Percentiles rank a stretch among this genome's conserved stretches.
These are phyloP conservation scores for Ostrea denselamellosa DNA, from an alignment of 1,140 invertebrate genomes.

Conservation along the genomic window DNA sequence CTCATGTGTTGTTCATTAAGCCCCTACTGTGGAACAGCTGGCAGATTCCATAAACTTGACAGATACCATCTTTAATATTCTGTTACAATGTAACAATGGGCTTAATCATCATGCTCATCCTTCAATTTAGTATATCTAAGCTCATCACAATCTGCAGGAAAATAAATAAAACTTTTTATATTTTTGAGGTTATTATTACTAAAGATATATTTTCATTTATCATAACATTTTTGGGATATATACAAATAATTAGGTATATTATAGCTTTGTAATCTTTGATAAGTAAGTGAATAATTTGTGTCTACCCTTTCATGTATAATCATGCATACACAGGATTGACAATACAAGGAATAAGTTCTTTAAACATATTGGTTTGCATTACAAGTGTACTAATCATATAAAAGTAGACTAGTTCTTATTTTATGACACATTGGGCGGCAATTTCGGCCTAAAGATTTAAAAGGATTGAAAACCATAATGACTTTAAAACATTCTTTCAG, in stretches of 20 bases:
- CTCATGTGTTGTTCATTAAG: constrained; percentile 8
- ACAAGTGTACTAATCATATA: not conserved
- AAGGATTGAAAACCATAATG: not conserved
- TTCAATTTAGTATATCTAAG: too few species aligned
- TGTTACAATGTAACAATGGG: too few species aligned
- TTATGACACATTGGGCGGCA: constrained; percentile 13
- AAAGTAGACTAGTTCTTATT: not conserved
- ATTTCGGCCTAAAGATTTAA: not conserved
- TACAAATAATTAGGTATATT: too few species aligned
- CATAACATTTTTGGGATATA: too few species aligned
- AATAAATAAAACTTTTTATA: too few species aligned
- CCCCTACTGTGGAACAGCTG: constrained; percentile 9
- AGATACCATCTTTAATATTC: too few species aligned
- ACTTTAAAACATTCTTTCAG: not conserved
- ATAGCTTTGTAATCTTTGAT: too few species aligned
- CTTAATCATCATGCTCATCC: too few species aligned
- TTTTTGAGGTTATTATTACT: too few species aligned
- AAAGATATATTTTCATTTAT: too few species aligned
- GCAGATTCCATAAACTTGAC: not conserved
- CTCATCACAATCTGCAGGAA: too few species aligned
- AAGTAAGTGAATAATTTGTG: not conserved
- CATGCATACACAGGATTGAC: not conserved
- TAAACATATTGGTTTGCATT: constrained; percentile 15
- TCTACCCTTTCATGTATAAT: not conserved
- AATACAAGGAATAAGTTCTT: not conserved